A percentile compares a stretch with the other conserved stretches of the same genome.
Evolutionary conservation across 2,113 vertebrate species (phyloP).

Genomic region (Channa argus): DNA sequence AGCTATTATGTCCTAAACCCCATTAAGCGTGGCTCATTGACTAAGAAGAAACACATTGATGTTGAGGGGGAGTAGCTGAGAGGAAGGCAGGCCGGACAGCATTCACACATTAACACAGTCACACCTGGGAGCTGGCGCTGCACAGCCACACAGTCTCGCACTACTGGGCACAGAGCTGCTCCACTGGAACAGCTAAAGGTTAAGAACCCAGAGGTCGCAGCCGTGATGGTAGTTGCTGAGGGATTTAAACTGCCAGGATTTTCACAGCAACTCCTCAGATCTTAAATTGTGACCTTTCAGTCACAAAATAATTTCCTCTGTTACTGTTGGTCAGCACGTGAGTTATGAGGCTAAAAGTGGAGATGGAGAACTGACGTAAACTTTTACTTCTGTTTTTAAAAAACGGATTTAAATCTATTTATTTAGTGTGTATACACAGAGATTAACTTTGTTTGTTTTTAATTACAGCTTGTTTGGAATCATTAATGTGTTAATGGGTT

Average conservation of each 20-base stretch:
- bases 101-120: slow-evolving; percentile 62
- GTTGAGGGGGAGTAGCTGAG: slow-evolving; percentile 30
- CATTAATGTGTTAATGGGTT: not conserved
- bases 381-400: slow-evolving; percentile 1
- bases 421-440: too few relatives aligned
- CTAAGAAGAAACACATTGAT: slow-evolving; percentile 42
- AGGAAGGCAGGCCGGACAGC: slow-evolving; percentile 32
- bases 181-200: slow-evolving; percentile 70
- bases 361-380: slow-evolving; percentile 20
- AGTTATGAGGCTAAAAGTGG: slow-evolving; percentile 31
- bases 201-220: slow-evolving; percentile 64
- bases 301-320: slow-evolving; percentile 65
- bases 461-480: not conserved
- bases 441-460: not conserved
- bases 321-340: slow-evolving; percentile 54
- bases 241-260: slow-evolving; percentile 61
- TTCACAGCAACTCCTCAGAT: slow-evolving; percentile 63
- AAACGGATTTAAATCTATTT: not conserved
- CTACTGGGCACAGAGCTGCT: slow-evolving; percentile 52
- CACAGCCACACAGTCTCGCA: slow-evolving; percentile 37
- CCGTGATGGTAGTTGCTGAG: slow-evolving; percentile 59
- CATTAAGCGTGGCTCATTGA: slow-evolving; percentile 48
- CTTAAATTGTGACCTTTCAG: slow-evolving; percentile 68
- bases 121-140: slow-evolving; percentile 65
- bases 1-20: slow-evolving; percentile 39